phyloP scores from a whole-genome alignment of 2,797 vertebrate species.

The Lithobates sylvaticus region DNA sequence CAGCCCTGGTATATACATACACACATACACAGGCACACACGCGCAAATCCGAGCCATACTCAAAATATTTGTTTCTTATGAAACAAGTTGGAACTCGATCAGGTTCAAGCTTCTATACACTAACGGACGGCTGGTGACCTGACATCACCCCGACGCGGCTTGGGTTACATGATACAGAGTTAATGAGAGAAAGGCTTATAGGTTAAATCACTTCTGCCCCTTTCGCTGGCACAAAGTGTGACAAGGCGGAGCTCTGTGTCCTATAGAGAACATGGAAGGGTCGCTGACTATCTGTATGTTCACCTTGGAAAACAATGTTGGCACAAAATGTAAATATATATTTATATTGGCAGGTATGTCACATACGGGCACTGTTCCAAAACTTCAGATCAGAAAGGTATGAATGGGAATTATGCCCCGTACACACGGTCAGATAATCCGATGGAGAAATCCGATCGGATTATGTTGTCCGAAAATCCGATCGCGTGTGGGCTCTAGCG shows the following conservation, averaged over 20 bases:
- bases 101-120: conserved; percentile 3
- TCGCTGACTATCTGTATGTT: conserved; percentile 5
- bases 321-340: too few species aligned
- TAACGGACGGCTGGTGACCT: conserved; percentile 21
- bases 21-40: not conserved
- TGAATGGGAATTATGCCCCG: too few species aligned
- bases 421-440: too few species aligned
- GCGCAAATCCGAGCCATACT: not conserved
- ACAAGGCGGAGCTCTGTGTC: not conserved
- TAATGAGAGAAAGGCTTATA: conserved; percentile 36
- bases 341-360: too few species aligned
- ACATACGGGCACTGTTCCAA: too few species aligned
- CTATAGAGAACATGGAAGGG: not conserved
- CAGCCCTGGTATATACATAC: not conserved
- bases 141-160: conserved; percentile 6
- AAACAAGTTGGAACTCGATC: not conserved
- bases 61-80: conserved; percentile 2
- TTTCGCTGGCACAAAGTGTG: not conserved
- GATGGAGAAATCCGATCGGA: too few species aligned
- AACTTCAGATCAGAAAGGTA: too few species aligned
- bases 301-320: not conserved
- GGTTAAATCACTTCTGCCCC: conserved; percentile 30
- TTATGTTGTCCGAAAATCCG: too few species aligned
- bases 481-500: too few species aligned
- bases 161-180: not conserved